Conservation (phyloP, 2,113 vertebrate genomes). For the Arenaria interpres region DNA sequence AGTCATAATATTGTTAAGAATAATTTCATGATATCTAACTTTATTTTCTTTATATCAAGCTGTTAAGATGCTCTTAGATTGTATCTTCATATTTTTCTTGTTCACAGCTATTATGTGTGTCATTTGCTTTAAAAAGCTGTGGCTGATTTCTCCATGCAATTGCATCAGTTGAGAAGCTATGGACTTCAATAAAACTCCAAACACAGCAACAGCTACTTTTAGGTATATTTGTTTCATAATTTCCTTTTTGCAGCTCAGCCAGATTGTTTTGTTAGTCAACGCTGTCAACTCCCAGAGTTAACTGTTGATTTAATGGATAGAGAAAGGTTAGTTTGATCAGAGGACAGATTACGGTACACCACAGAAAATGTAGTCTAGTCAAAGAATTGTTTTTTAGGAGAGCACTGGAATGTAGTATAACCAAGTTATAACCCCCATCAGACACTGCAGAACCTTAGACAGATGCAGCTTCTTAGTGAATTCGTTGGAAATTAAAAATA, state of each 20-base stretch:
- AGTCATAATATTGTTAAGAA: not conserved
- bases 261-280: not conserved
- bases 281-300: not conserved
- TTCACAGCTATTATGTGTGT: not conserved
- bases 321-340: not conserved
- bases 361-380: not conserved
- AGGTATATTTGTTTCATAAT: not conserved
- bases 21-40: not conserved
- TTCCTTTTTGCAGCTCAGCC: not conserved
- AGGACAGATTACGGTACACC: not conserved
- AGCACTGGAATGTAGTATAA: not conserved
- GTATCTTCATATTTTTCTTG: not conserved
- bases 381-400: not conserved
- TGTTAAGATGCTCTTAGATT: not conserved
- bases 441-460: not conserved
- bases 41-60: not conserved
- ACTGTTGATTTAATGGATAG: not conserved
- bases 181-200: not conserved
- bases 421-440: not conserved
- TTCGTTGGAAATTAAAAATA: not conserved
- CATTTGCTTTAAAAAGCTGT: not conserved
- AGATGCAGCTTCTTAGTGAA: not conserved
- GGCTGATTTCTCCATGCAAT: not conserved
- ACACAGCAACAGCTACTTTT: not conserved
- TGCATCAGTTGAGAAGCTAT: not conserved